Percentiles rank a stretch among this genome's conserved stretches.
phyloP scores from a whole-genome alignment of 2,888 invertebrate genomes.

The Sarcophaga subvicina region DNA sequence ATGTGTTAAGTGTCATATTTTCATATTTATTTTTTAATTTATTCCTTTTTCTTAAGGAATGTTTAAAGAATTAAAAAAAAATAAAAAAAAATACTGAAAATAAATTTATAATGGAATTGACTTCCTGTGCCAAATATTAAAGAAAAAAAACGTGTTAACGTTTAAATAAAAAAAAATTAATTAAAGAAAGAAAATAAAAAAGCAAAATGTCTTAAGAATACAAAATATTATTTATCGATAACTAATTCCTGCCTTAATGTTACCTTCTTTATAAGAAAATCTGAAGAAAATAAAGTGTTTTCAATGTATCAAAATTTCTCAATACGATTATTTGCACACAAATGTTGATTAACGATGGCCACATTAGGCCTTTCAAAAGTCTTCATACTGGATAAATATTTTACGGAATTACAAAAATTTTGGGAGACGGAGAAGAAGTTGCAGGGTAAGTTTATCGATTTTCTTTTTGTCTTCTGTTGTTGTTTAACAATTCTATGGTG shows the following conservation, averaged over 20 bases:
- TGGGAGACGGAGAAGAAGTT: conserved; percentile 98
- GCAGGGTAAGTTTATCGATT: conserved; percentile 88
- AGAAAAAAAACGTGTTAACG: neutral
- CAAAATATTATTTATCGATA: neutral
- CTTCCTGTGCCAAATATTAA: conserved; percentile 4
- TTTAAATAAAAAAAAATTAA: neutral
- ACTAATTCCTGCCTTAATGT: neutral
- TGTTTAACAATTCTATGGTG: neutral
- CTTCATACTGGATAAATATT: conserved; percentile 98
- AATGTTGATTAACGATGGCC: conserved; percentile 87
- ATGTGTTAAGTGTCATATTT: neutral
- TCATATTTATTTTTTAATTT: too few species aligned
- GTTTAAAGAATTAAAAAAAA: too few species aligned
- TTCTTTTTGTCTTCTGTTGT: neutral
- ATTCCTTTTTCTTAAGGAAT: too few species aligned
- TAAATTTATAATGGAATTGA: conserved; percentile 7
- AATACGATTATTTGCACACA: conserved; percentile 72
- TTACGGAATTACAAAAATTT: conserved; percentile 97
- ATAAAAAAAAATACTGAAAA: neutral
- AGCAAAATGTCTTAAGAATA: conserved; percentile 26
- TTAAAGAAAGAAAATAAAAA: neutral
- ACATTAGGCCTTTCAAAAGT: conserved; percentile 98
- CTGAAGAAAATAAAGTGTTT: neutral
- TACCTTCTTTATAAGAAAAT: neutral
- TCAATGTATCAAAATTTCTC: conserved; percentile 59